phyloP scores from a whole-genome alignment of 1,140 invertebrate species.

The Sminthurinus signatus region DNA sequence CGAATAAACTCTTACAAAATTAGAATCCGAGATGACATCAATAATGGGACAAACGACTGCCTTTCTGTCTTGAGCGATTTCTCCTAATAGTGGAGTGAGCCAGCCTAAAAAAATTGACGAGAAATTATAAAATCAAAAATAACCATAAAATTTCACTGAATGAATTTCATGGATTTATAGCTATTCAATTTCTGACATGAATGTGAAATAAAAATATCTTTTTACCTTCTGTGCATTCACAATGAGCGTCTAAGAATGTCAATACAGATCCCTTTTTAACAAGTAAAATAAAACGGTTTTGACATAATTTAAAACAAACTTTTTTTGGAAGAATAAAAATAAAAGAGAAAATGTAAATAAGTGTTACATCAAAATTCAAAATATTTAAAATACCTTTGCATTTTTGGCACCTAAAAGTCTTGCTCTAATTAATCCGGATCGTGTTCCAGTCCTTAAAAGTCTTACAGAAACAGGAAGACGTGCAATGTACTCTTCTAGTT shows the following conservation, averaged over 20 bases:
- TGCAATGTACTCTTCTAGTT: conserved; percentile 83
- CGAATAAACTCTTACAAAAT: conserved; percentile 83
- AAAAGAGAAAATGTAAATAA: neutral
- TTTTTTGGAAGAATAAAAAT: neutral
- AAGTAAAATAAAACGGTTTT: conserved; percentile 8
- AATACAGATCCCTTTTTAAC: conserved; percentile 73
- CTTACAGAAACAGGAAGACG: conserved; percentile 73
- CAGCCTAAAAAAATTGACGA: too few species aligned
- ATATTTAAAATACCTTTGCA: conserved; percentile 56
- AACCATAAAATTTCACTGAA: too few species aligned
- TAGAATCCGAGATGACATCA: conserved; percentile 95
- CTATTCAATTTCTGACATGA: too few species aligned
- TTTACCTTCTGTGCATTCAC: conserved; percentile 90
- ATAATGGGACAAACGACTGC: conserved; percentile 97
- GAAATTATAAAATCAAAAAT: too few species aligned
- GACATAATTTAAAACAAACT: neutral
- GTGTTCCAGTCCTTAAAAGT: conserved; percentile 76
- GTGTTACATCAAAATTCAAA: too few species aligned
- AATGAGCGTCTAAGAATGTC: conserved; percentile 94
- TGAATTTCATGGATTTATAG: too few species aligned
- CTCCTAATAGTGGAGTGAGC: too few species aligned
- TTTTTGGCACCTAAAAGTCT: conserved; percentile 83
- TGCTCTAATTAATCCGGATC: conserved; percentile 89
- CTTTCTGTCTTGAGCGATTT: conserved; percentile 82
- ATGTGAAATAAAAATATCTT: too few species aligned